These are phyloP conservation scores for Argyresthia albistria DNA, from an alignment of 2,888 invertebrate species.

Conservation along the genomic window DNA sequence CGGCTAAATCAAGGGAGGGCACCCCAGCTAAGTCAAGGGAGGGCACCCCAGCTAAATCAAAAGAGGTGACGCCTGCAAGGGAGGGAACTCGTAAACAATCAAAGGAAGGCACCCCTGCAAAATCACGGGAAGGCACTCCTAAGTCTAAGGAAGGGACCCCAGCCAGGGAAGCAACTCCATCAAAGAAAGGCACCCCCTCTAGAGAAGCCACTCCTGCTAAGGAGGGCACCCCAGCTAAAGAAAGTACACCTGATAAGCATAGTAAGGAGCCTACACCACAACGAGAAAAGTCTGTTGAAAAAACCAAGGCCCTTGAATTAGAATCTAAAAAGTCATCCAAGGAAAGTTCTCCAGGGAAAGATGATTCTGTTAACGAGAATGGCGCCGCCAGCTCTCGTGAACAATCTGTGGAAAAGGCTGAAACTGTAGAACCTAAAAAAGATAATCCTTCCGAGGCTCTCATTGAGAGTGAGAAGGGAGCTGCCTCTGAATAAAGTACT, in stretches of 20 bases:
- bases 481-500: slow-evolving; percentile 47
- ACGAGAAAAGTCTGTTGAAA: slow-evolving; percentile 16
- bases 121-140: slow-evolving; percentile 15
- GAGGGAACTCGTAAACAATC: slow-evolving; percentile 5
- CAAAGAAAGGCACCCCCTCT: slow-evolving; percentile 23
- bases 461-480: slow-evolving; percentile 54
- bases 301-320: slow-evolving; percentile 17
- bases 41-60: slow-evolving; percentile 10
- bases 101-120: slow-evolving; percentile 8
- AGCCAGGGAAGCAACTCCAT: slow-evolving; percentile 13
- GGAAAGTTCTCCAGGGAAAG: slow-evolving; percentile 40
- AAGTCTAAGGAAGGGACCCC: slow-evolving; percentile 12
- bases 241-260: slow-evolving; percentile 15
- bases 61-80: slow-evolving; percentile 9
- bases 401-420: slow-evolving; percentile 45
- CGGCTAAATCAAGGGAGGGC: slow-evolving; percentile 9
- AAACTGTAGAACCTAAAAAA: slow-evolving; percentile 34
- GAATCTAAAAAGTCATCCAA: slow-evolving; percentile 34
- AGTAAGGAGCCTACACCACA: slow-evolving; percentile 10
- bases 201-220: slow-evolving; percentile 24
- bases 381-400: slow-evolving; percentile 57
- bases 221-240: slow-evolving; percentile 25
- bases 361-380: slow-evolving; percentile 46
- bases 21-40: slow-evolving; percentile 11
- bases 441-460: slow-evolving; percentile 52